Percentiles rank a stretch among this genome's conserved stretches.
Conservation (phyloP, 1,140 invertebrate species). For the Bombus confusus region DNA sequence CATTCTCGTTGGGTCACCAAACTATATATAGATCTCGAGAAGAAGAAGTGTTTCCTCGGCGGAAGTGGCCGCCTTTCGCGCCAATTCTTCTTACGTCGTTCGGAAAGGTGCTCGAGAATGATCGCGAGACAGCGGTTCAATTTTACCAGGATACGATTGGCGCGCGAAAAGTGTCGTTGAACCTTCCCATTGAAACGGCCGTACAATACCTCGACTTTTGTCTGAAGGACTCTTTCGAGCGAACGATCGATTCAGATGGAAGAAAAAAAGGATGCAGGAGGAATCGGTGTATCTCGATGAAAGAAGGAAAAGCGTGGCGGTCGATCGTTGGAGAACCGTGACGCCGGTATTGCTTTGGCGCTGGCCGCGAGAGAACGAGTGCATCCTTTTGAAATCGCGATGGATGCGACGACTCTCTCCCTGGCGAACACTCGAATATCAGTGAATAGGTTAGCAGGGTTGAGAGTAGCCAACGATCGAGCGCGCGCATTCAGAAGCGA, state of each 20-base stretch:
- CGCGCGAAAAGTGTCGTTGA: neutral
- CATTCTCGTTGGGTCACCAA: neutral
- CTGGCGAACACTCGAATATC: neutral
- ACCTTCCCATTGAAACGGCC: no score
- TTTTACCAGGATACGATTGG: constrained; percentile 13
- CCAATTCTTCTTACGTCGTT: neutral
- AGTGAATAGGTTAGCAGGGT: neutral
- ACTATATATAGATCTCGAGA: constrained; percentile 10
- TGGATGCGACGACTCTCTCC: neutral
- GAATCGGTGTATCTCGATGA: neutral
- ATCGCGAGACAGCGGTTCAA: neutral
- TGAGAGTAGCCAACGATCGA: neutral
- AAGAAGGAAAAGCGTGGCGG: neutral
- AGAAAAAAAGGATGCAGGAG: neutral
- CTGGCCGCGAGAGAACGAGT: neutral
- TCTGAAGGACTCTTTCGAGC: neutral
- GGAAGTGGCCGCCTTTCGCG: neutral
- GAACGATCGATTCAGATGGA: neutral
- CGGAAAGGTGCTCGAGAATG: neutral
- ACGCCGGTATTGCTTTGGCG: no score
- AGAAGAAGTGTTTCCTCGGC: no score
- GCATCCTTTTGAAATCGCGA: neutral
- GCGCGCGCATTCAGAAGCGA: neutral
- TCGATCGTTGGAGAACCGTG: neutral
- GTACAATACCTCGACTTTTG: neutral